A percentile compares a stretch with the other conserved stretches of the same genome.
Conservation (phyloP, 2,797 vertebrate genomes). For the Myripristis murdjan region DNA sequence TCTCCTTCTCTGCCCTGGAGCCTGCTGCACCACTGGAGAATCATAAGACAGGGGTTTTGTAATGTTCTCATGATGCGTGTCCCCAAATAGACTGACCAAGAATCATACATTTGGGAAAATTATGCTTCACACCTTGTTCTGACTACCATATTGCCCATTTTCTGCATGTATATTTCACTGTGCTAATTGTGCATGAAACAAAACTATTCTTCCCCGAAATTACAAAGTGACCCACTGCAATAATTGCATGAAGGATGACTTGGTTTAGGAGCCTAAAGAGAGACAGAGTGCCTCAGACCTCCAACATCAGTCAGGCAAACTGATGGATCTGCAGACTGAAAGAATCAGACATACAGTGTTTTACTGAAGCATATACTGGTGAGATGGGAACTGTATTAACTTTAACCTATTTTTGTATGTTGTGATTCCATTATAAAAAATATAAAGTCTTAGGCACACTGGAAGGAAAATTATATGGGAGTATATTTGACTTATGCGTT, state of each 20-base stretch:
- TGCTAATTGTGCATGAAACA: too few relatives aligned
- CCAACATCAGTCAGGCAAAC: too few relatives aligned
- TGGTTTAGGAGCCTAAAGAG: too few relatives aligned
- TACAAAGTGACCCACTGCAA: too few relatives aligned
- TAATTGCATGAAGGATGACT: too few relatives aligned
- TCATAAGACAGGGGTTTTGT: conserved; percentile 9
- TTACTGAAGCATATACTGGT: too few relatives aligned
- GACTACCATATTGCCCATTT: neutral
- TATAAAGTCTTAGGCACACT: neutral
- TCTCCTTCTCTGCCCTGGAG: conserved; percentile 46
- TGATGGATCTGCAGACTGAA: too few relatives aligned
- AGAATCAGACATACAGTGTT: too few relatives aligned
- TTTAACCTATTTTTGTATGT: neutral
- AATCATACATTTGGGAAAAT: conserved; percentile 16
- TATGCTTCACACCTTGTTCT: neutral
- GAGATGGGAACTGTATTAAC: too few relatives aligned
- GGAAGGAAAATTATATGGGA: neutral
- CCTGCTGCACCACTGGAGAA: conserved; percentile 22
- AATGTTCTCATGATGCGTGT: neutral
- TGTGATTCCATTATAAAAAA: neutral
- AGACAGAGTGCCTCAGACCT: too few relatives aligned
- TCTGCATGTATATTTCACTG: too few relatives aligned
- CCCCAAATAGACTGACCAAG: conserved; percentile 15
- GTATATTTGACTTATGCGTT: conserved; percentile 7
- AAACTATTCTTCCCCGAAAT: too few relatives aligned